Percentiles rank a stretch among this genome's conserved stretches.
These are phyloP conservation scores for Yoshiicerus persimilis DNA, from an alignment of 1,140 invertebrate genomes.

Conservation along the genomic window DNA sequence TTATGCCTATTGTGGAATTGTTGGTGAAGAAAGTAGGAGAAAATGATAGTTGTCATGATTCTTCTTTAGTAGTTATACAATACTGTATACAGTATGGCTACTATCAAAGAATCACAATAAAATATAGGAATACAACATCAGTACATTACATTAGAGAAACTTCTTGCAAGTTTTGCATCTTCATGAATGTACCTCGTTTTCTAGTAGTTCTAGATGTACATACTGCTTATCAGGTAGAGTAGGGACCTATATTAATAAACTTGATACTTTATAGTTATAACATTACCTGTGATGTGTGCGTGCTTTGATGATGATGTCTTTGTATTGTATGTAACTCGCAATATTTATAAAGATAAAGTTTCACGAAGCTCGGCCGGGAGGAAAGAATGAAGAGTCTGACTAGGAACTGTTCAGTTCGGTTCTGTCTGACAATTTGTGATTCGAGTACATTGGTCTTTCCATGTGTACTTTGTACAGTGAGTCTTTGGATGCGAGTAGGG, in stretches of 20 bases:
- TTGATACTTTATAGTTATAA: too few relatives aligned
- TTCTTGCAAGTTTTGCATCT: background rate
- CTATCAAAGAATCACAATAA: background rate
- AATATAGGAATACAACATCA: background rate
- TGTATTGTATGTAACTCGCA: too few relatives aligned
- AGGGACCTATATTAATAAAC: too few relatives aligned
- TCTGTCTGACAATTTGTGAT: background rate
- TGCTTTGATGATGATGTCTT: background rate
- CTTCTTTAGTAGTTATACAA: too few relatives aligned
- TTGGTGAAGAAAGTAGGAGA: background rate
- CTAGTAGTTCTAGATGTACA: too few relatives aligned
- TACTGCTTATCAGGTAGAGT: too few relatives aligned
- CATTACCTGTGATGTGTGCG: background rate
- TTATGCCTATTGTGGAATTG: background rate
- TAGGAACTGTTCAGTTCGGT: constrained; percentile 17
- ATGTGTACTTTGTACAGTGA: background rate
- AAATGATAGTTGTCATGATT: background rate
- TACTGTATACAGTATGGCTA: too few relatives aligned
- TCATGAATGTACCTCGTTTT: too few relatives aligned
- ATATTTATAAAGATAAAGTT: background rate
- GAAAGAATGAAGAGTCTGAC: constrained; percentile 5
- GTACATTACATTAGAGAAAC: background rate
- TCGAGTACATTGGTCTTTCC: background rate
- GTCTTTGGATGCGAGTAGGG: background rate
- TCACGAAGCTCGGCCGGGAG: background rate